Evolutionary conservation across 1,140 invertebrate species (phyloP).

Genomic region (Chrysopa pallens): DNA sequence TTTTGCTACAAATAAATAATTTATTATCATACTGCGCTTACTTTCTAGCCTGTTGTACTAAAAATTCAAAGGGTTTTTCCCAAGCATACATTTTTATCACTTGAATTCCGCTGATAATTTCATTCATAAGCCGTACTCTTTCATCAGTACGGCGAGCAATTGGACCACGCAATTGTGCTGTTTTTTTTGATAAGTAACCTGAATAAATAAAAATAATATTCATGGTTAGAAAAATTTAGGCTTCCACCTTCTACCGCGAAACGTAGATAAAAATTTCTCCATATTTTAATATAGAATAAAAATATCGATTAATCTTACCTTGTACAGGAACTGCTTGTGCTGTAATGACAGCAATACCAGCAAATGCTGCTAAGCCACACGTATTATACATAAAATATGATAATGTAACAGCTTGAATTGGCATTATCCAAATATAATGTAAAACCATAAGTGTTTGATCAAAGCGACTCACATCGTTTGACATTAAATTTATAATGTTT

Average conservation of each 20-base stretch:
- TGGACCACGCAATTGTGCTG: slow-evolving; percentile 39
- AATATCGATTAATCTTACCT: too few species aligned
- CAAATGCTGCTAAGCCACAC: slow-evolving; percentile 33
- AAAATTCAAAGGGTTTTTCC: slow-evolving; percentile 56
- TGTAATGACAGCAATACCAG: slow-evolving; percentile 37
- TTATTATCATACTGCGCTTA: too few species aligned
- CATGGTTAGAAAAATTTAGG: too few species aligned
- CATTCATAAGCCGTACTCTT: slow-evolving; percentile 65
- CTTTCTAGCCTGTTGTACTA: slow-evolving; percentile 39
- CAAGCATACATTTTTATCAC: slow-evolving; percentile 78
- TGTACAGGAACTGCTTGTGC: slow-evolving; percentile 43
- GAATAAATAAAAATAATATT: slow-evolving; percentile 3
- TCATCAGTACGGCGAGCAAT: slow-evolving; percentile 57
- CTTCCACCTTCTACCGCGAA: too few species aligned
- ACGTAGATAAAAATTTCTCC: too few species aligned
- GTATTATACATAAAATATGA: slow-evolving; percentile 42
- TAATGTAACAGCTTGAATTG: slow-evolving; percentile 43
- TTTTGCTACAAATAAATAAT: too few species aligned
- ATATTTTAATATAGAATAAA: too few species aligned
- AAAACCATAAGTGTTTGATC: slow-evolving; percentile 29
- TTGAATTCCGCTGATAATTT: slow-evolving; percentile 56
- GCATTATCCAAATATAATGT: slow-evolving; percentile 55
- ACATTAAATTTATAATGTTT: slow-evolving; percentile 56
- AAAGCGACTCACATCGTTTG: slow-evolving; percentile 47
- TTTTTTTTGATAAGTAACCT: slow-evolving; percentile 47